phyloP scores from a whole-genome alignment of 2,113 vertebrate genomes.

The Nerophis ophidion region DNA sequence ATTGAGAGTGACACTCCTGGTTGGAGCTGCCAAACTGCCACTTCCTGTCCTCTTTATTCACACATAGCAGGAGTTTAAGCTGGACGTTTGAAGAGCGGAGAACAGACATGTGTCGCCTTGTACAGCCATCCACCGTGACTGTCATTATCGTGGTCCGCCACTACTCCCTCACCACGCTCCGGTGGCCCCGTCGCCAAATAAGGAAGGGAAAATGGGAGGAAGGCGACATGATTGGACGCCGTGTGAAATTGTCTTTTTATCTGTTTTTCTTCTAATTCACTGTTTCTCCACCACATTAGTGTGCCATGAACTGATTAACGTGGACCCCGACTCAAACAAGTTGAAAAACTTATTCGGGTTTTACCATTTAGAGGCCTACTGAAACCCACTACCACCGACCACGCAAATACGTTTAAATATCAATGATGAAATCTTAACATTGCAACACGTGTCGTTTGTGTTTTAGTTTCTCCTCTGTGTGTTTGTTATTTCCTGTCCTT shows the following conservation, averaged over 20 bases:
- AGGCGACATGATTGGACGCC: constrained; percentile 8
- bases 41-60: constrained; percentile 78
- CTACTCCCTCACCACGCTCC: constrained; percentile 56
- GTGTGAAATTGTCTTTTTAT: neutral
- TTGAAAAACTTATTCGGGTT: too few species aligned
- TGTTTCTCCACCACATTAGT: neutral
- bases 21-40: constrained; percentile 79
- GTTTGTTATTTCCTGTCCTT: too few species aligned
- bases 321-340: too few species aligned
- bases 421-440: too few species aligned
- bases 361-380: too few species aligned
- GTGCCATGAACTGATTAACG: too few species aligned
- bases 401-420: too few species aligned
- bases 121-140: constrained; percentile 64
- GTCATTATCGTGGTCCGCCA: constrained; percentile 65
- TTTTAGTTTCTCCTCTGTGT: too few species aligned
- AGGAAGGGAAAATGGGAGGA: constrained; percentile 17
- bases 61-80: constrained; percentile 71
- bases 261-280: constrained; percentile 33
- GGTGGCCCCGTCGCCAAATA: constrained; percentile 33
- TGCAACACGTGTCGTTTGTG: too few species aligned
- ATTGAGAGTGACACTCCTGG: constrained; percentile 78
- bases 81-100: constrained; percentile 69
- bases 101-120: constrained; percentile 77
- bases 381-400: too few species aligned